Conservation (phyloP, 2,113 vertebrate genomes). For the Halichoeres trimaculatus region DNA sequence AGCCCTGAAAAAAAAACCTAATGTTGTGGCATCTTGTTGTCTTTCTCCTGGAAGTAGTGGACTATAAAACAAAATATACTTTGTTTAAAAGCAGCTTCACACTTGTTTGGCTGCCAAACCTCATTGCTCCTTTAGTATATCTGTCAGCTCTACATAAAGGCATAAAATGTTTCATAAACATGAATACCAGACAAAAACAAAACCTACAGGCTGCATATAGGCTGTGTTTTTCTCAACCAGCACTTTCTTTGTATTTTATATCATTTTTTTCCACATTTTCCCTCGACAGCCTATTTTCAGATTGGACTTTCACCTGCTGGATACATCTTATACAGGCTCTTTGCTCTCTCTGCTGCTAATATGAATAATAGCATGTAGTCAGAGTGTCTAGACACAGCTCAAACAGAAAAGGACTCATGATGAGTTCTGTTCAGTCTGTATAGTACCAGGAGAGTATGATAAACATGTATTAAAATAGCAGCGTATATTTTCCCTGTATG, state of each 20-base stretch:
- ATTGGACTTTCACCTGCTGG: not conserved
- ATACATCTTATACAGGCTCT: not conserved
- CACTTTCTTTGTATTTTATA: not conserved
- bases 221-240: not conserved
- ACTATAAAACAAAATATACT: too few relatives aligned
- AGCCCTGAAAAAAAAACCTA: too few relatives aligned
- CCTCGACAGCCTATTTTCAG: not conserved
- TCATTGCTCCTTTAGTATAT: too few relatives aligned
- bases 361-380: not conserved
- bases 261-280: not conserved
- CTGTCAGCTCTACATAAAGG: too few relatives aligned
- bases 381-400: not conserved
- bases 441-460: not conserved
- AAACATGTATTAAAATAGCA: not conserved
- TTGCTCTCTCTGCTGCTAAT: not conserved
- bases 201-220: too few relatives aligned
- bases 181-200: too few relatives aligned
- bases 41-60: too few relatives aligned
- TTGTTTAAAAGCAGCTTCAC: too few relatives aligned
- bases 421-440: not conserved
- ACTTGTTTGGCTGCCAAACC: too few relatives aligned
- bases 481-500: not conserved
- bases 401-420: slow-evolving; percentile 6
- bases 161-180: too few relatives aligned
- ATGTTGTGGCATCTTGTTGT: too few relatives aligned